These are phyloP conservation scores for Nebria brevicollis DNA, from an alignment of 2,888 invertebrate species.

Conservation along the genomic window DNA sequence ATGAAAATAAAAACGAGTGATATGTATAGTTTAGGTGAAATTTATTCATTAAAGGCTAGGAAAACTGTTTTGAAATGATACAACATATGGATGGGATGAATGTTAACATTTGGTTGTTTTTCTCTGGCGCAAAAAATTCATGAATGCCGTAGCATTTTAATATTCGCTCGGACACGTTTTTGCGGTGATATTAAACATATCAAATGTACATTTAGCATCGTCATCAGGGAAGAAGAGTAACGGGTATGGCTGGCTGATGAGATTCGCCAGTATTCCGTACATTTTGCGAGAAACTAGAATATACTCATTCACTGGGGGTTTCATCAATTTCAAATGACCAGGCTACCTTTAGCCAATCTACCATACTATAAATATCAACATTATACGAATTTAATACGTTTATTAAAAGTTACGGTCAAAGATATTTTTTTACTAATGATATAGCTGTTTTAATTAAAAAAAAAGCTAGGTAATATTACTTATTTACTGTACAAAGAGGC, in stretches of 20 bases:
- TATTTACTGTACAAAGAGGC: no score
- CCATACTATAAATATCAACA: no score
- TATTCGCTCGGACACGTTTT: neutral
- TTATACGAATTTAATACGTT: no score
- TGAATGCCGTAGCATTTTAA: neutral
- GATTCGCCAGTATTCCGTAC: neutral
- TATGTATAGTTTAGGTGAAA: neutral
- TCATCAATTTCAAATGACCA: no score
- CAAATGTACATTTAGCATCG: neutral
- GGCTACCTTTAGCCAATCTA: no score
- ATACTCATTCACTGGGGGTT: neutral
- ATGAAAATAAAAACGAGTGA: neutral
- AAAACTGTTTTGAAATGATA: neutral
- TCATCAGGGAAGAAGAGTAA: neutral
- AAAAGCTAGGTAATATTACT: no score
- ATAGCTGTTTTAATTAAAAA: no score
- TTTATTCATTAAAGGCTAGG: no score
- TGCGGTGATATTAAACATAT: neutral
- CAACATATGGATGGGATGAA: neutral
- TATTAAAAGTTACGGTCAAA: no score
- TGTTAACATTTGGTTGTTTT: neutral
- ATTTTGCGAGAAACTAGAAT: neutral
- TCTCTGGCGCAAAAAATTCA: neutral
- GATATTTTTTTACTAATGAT: no score
- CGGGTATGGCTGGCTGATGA: neutral